Percentiles rank a stretch among this genome's conserved stretches.
Conservation (phyloP, 2,113 vertebrate genomes). For the Castor canadensis region DNA sequence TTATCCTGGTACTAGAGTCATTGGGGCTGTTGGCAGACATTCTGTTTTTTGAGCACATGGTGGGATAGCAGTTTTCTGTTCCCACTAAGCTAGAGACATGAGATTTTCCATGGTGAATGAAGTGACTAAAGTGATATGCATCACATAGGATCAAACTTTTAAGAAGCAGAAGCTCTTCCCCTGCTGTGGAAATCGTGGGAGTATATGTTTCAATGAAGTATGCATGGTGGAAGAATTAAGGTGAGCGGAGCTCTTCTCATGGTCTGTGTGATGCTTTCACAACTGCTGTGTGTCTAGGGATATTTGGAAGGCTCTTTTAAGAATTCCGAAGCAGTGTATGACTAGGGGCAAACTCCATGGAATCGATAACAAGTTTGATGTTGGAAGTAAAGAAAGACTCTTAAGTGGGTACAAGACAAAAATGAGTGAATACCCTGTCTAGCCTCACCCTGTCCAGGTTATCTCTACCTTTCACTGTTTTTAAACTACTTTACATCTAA, state of each 20-base stretch:
- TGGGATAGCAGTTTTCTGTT: not conserved
- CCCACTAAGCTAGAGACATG: not conserved
- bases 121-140: not conserved
- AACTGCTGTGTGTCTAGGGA: not conserved
- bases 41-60: not conserved
- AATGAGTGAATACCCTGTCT: not conserved
- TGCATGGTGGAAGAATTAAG: no score
- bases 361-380: not conserved
- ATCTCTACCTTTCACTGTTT: not conserved
- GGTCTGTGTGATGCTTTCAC: not conserved
- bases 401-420: not conserved
- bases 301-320: not conserved
- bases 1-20: not conserved
- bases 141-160: not conserved
- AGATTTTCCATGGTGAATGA: not conserved
- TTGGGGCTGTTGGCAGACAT: not conserved
- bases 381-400: not conserved
- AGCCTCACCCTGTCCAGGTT: not conserved
- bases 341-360: not conserved
- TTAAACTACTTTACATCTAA: not conserved
- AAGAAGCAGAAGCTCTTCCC: not conserved
- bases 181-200: not conserved
- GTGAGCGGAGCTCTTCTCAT: not conserved
- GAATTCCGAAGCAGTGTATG: not conserved
- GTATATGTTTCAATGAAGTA: not conserved